phyloP scores from a whole-genome alignment of 2,113 vertebrate genomes.

The Semicossyphus pulcher region DNA sequence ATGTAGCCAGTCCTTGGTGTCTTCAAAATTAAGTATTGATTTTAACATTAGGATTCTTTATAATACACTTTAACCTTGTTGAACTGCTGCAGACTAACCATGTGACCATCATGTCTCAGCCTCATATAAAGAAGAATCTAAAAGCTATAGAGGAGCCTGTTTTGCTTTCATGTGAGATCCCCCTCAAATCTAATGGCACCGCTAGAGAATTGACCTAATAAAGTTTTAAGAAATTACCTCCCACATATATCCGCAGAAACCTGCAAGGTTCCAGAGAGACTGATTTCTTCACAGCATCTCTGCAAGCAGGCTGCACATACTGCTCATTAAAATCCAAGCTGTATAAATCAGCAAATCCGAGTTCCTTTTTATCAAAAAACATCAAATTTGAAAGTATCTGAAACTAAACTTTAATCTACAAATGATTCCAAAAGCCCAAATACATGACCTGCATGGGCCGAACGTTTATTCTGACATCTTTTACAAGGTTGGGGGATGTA shows the following conservation, averaged over 20 bases:
- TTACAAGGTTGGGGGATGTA: slow-evolving; percentile 21
- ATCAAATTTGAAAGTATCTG: neutral
- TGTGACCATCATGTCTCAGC: no score
- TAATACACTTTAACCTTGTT: no score
- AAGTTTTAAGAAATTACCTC: slow-evolving; percentile 12
- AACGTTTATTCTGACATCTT: neutral
- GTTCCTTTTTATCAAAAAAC: neutral
- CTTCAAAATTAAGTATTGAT: no score
- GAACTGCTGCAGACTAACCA: no score
- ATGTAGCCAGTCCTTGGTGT: no score
- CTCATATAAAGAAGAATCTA: neutral
- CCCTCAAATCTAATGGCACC: neutral
- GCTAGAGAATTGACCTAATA: slow-evolving; percentile 15
- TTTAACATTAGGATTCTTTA: no score
- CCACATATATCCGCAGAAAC: slow-evolving; percentile 24
- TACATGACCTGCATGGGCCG: neutral
- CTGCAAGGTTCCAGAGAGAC: slow-evolving; percentile 11
- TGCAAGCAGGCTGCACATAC: slow-evolving; percentile 15
- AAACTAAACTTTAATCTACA: neutral
- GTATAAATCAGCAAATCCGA: neutral
- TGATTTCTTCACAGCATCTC: neutral
- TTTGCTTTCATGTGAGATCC: slow-evolving; percentile 17
- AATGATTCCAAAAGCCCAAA: slow-evolving; percentile 2
- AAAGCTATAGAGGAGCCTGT: neutral
- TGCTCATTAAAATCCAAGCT: slow-evolving; percentile 17